A percentile compares a stretch with the other conserved stretches of the same genome.
These are phyloP conservation scores for Drosophila truncata DNA, from an alignment of 1,140 invertebrate genomes.

Conservation along the genomic window DNA sequence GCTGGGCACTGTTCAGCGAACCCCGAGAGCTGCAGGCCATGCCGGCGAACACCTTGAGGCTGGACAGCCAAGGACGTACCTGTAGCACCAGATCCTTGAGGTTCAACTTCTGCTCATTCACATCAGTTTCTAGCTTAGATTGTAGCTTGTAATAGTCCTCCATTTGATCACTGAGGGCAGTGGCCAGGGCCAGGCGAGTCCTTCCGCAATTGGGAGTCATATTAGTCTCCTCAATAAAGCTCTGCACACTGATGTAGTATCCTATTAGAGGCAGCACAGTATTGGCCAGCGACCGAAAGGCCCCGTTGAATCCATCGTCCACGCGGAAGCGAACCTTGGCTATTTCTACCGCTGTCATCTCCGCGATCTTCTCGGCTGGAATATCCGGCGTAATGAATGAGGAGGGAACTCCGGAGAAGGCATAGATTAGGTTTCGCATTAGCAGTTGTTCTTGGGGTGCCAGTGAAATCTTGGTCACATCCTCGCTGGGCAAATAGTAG, in stretches of 20 bases:
- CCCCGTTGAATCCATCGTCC: constrained; percentile 45
- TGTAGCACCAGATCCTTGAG: constrained; percentile 53
- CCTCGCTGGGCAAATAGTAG: constrained; percentile 55
- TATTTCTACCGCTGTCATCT: constrained; percentile 40
- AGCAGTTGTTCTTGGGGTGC: constrained; percentile 53
- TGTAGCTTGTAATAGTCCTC: constrained; percentile 59
- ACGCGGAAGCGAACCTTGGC: constrained; percentile 53
- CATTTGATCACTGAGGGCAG: constrained; percentile 24
- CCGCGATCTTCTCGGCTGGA: constrained; percentile 15
- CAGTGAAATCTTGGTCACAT: constrained; percentile 43
- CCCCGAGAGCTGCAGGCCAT: constrained; percentile 29
- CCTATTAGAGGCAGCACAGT: constrained; percentile 55
- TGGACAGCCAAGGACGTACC: constrained; percentile 60
- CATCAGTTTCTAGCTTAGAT: constrained; percentile 52
- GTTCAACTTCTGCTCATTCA: constrained; percentile 30
- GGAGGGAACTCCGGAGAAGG: constrained; percentile 64
- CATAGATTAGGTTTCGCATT: constrained; percentile 66
- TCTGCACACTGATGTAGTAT: constrained; percentile 63
- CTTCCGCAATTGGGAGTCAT: constrained; percentile 28
- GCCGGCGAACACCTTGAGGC: constrained; percentile 29
- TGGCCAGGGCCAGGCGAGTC: constrained; percentile 37
- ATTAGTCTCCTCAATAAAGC: constrained; percentile 59
- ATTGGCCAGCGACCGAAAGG: constrained; percentile 45
- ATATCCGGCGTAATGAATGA: constrained; percentile 56
- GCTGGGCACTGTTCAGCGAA: constrained; percentile 29